phyloP scores from a whole-genome alignment of 2,113 vertebrate species.

The Otocyon megalotis region DNA sequence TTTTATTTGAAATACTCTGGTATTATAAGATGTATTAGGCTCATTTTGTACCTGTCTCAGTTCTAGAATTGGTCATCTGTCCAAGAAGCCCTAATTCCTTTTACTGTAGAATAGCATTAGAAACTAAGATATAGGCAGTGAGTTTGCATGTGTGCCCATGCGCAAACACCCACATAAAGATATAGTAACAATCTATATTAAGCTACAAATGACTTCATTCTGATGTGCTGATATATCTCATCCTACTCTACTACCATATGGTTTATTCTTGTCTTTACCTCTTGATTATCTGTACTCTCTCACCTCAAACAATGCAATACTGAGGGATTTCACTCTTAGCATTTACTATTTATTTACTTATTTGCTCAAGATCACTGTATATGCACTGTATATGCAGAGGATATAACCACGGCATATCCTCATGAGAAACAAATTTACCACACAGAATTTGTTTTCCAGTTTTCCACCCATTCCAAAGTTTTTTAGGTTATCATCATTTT shows the following conservation, averaged over 20 bases:
- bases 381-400: no score
- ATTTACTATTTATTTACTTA: neutral
- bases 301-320: neutral
- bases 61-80: no score
- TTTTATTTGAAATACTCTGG: neutral
- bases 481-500: neutral
- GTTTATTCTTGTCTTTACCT: neutral
- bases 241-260: neutral
- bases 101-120: no score
- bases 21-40: neutral
- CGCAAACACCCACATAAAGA: neutral
- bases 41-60: neutral
- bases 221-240: neutral
- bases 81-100: no score
- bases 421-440: neutral
- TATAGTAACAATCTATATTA: neutral
- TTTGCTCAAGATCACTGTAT: neutral
- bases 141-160: no score
- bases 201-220: neutral
- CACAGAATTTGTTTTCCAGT: neutral
- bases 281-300: neutral
- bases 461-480: neutral
- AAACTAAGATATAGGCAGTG: no score
- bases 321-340: neutral
- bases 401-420: neutral